Evolutionary conservation across 2,113 vertebrate genomes (phyloP).

Genomic region (Chaenogobius annularis): DNA sequence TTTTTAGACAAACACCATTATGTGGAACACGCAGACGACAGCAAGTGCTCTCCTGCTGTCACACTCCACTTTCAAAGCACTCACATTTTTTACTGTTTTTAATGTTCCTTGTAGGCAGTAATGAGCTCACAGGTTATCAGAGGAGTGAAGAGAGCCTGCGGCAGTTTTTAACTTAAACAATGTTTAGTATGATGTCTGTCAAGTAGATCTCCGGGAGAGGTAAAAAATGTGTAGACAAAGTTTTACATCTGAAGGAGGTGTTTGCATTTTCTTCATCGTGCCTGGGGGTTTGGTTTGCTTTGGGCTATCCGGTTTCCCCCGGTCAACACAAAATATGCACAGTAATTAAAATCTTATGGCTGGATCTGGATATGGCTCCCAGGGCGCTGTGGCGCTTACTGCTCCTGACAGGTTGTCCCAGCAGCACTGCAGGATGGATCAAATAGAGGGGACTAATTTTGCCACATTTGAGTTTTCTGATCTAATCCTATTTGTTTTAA

Average conservation of each 20-base stretch:
- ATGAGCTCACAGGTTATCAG: conserved; percentile 27
- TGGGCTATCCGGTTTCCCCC: no score
- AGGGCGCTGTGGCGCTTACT: no score
- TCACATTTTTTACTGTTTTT: conserved; percentile 4
- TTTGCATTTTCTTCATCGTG: not conserved
- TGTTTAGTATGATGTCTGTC: conserved; percentile 6
- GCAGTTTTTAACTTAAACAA: conserved; percentile 18
- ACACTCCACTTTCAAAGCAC: conserved; percentile 19
- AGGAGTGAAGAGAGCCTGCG: not conserved
- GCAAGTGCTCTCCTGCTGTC: conserved; percentile 17
- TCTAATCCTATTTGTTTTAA: not conserved
- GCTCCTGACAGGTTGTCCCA: no score
- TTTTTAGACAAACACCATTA: conserved; percentile 42
- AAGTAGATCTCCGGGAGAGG: not conserved
- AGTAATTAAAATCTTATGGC: no score
- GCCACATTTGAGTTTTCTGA: not conserved
- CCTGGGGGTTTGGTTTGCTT: no score
- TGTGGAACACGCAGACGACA: conserved; percentile 7
- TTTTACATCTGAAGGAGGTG: no score
- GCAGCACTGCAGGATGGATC: no score
- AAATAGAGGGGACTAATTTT: no score
- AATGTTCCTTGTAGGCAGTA: conserved; percentile 22
- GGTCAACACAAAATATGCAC: no score
- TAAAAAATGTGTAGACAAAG: not conserved
- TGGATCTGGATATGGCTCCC: no score